Percentiles rank a stretch among this genome's conserved stretches.
phyloP scores from a whole-genome alignment of 2,113 vertebrate species.

The Caranx melampygus region DNA sequence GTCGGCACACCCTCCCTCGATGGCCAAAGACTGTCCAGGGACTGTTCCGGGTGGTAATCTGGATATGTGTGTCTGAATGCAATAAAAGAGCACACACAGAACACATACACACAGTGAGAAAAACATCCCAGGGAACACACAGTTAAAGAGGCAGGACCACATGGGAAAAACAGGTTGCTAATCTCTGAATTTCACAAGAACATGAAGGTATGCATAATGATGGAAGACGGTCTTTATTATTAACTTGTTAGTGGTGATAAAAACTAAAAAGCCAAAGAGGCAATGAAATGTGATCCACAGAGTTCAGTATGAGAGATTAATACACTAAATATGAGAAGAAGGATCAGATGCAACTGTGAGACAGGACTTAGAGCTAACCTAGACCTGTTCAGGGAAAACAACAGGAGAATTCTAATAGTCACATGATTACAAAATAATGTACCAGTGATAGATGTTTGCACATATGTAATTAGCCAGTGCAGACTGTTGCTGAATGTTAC shows the following conservation, averaged over 20 bases:
- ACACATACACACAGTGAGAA: constrained; percentile 36
- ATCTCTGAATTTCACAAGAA: background rate
- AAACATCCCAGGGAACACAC: background rate
- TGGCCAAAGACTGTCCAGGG: constrained; percentile 97
- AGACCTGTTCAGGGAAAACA: no score
- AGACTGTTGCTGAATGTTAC: no score
- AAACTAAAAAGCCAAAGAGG: background rate
- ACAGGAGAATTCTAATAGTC: no score
- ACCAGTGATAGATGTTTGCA: background rate
- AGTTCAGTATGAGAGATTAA: background rate
- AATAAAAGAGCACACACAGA: constrained; percentile 53
- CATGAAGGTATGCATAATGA: no score
- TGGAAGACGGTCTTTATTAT: background rate
- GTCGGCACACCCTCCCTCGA: constrained; percentile 97
- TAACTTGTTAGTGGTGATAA: background rate
- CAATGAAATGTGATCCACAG: background rate
- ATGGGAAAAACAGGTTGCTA: background rate
- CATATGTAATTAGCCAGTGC: no score
- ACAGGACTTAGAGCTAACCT: background rate
- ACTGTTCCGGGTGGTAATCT: constrained; percentile 95
- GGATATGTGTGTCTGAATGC: constrained; percentile 96
- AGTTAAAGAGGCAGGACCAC: background rate
- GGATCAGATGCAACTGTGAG: background rate
- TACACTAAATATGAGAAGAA: background rate
- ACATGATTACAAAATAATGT: background rate